Evolutionary conservation across 2,888 invertebrate genomes (phyloP).

Genomic region (Melanotus villosus): DNA sequence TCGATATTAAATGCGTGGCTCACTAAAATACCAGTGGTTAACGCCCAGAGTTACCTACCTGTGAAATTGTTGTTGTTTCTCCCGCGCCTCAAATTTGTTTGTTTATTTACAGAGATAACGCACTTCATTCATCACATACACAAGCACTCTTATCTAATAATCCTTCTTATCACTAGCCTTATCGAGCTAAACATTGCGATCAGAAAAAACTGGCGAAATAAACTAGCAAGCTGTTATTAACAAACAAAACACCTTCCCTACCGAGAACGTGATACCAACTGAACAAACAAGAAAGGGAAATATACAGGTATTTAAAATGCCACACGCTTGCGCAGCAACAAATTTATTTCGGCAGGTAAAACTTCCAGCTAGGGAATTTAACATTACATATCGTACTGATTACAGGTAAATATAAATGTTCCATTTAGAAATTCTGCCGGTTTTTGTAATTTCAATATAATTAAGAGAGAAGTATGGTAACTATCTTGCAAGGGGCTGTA

Average conservation of each 20-base stretch:
- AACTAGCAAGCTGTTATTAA: constrained; percentile 8
- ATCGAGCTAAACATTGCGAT: constrained; percentile 5
- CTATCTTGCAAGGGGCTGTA: no score
- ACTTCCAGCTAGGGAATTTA: no score
- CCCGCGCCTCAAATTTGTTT: constrained; percentile 34
- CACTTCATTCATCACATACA: constrained; percentile 28
- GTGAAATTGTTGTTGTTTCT: constrained; percentile 43
- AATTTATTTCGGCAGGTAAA: no score
- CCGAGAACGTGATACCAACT: not conserved
- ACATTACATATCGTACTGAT: no score
- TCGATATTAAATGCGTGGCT: constrained; percentile 7
- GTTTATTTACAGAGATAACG: constrained; percentile 21
- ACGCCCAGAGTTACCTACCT: constrained; percentile 49
- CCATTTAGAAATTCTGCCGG: no score
- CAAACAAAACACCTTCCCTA: constrained; percentile 1
- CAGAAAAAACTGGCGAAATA: not conserved
- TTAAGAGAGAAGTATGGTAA: no score
- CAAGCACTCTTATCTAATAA: not conserved
- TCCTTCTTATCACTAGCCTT: constrained; percentile 12
- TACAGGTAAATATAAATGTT: no score
- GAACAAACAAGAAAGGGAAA: not conserved
- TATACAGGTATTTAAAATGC: constrained; percentile 2
- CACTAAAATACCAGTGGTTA: constrained; percentile 29
- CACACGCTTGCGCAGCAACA: no score
- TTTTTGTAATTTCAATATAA: no score